phyloP scores from a whole-genome alignment of 1,140 invertebrate genomes.

The Acromyrmex charruanus region DNA sequence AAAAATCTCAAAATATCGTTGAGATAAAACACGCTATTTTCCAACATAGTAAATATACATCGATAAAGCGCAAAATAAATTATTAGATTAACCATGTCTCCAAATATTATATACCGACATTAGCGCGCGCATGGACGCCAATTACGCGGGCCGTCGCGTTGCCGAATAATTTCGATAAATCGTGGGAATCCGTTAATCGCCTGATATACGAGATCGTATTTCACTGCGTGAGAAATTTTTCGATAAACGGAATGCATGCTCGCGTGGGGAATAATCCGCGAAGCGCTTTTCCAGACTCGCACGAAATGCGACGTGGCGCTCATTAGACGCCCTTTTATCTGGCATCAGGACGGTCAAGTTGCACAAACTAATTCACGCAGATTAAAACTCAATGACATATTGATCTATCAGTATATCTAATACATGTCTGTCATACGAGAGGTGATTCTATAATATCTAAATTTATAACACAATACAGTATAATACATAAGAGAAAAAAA shows the following conservation, averaged over 20 bases:
- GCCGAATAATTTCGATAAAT: conserved; percentile 58
- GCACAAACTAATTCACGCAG: conserved; percentile 28
- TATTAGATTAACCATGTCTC: conserved; percentile 51
- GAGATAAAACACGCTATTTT: conserved; percentile 44
- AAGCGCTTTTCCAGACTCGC: conserved; percentile 32
- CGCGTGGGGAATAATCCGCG: conserved; percentile 40
- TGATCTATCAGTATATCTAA: too few relatives aligned
- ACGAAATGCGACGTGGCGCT: not conserved
- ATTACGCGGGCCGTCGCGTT: conserved; percentile 52
- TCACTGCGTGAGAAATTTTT: conserved; percentile 52
- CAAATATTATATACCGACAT: conserved; percentile 51
- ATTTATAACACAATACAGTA: too few relatives aligned
- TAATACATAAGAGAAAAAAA: not conserved
- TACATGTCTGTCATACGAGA: too few relatives aligned
- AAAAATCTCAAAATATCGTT: conserved; percentile 43
- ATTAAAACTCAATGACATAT: not conserved
- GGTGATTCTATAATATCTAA: not conserved
- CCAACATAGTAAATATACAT: conserved; percentile 26
- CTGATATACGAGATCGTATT: conserved; percentile 53
- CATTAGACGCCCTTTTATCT: conserved; percentile 29
- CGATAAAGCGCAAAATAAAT: conserved; percentile 44
- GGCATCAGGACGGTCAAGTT: not conserved
- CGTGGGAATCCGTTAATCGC: conserved; percentile 48
- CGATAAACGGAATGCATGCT: conserved; percentile 46
- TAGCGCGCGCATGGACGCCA: conserved; percentile 26